phyloP scores from a whole-genome alignment of 2,888 invertebrate genomes.

The Cerastis leucographa region DNA sequence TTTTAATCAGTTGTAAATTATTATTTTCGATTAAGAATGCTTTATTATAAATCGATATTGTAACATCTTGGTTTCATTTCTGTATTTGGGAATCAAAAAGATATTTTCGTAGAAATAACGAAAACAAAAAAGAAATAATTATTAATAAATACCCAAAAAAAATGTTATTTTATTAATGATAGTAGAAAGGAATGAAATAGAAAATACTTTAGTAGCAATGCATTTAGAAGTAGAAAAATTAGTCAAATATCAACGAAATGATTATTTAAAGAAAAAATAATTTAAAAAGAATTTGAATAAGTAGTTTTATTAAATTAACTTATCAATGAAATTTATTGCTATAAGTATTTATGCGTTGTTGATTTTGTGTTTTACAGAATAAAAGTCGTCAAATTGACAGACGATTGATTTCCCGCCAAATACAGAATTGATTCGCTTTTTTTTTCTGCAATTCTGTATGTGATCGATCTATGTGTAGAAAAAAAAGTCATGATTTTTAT shows the following conservation, averaged over 20 bases:
- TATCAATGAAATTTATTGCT: slow-evolving; percentile 11
- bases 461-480: too few species aligned
- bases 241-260: slow-evolving; percentile 17
- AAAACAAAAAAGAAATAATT: neutral
- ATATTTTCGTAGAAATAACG: neutral
- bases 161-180: neutral
- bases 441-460: slow-evolving; percentile 7
- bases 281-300: neutral
- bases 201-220: slow-evolving; percentile 8
- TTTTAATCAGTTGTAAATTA: slow-evolving; percentile 26
- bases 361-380: neutral
- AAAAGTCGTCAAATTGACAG: slow-evolving; percentile 16
- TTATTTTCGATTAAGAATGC: slow-evolving; percentile 14
- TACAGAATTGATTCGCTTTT: slow-evolving; percentile 54
- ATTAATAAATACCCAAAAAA: neutral
- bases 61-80: slow-evolving; percentile 44
- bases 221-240: slow-evolving; percentile 29
- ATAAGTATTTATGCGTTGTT: neutral
- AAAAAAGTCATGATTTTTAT: slow-evolving; percentile 52
- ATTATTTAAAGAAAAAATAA: neutral
- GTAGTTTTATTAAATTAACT: slow-evolving; percentile 27
- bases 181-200: neutral
- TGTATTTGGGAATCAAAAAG: slow-evolving; percentile 53
- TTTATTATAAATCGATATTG: slow-evolving; percentile 36
- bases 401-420: slow-evolving; percentile 68